Evolutionary conservation across 2,113 vertebrate species (phyloP), one percentile per base, ranked within the genome.

Genomic region (Strix aluco): DNA sequence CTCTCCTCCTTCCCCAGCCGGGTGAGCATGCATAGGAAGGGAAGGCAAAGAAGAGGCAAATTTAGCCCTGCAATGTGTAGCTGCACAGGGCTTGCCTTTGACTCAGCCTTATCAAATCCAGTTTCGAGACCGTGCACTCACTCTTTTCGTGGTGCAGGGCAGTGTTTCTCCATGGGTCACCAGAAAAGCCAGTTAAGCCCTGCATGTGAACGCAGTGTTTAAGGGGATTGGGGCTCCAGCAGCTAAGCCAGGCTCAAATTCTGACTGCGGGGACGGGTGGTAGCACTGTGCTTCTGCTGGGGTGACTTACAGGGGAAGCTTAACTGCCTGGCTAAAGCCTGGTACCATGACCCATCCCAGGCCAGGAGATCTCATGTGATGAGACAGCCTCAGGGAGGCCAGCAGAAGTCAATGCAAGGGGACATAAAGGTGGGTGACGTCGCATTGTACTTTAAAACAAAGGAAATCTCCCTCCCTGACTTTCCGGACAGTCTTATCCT

Each of bases 401-500:
- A 54, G 59, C 42, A 59, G 51, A 78, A 84, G 29, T 47, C 29
- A 17, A 10, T 34, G 51, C 65, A 66, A 32, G 52, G 49, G 84
- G 77, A 67, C 46, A 21, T 5, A 0, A 18, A 51, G 62, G 70
- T 86, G 82, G 30, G 58, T n/a, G 54, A 88, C 86, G 58, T 72
- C 11, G 0, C 29, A 6, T 6, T 70, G 70, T 87, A 26, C 57
- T 94, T 63, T 14, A 81, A 85, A 94, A 70, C 85, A 65, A 73
- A 88, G 92, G 96, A 96, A 96, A 73, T 83, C 42, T 81, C 75
- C 44, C 91, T 94, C 94, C 94, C 82, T 86, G 54, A 66, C 42
- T 78, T 95, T 86, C 91, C 20, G 2, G 74, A 15, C 6, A 6
- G 19, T 34, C 58, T 40, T 86, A 47, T 78, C 69, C 90, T 67